A percentile compares a stretch with the other conserved stretches of the same genome.
These are phyloP conservation scores for Dysmachus trigonus DNA, from an alignment of 2,888 invertebrate species.

Conservation along the genomic window DNA sequence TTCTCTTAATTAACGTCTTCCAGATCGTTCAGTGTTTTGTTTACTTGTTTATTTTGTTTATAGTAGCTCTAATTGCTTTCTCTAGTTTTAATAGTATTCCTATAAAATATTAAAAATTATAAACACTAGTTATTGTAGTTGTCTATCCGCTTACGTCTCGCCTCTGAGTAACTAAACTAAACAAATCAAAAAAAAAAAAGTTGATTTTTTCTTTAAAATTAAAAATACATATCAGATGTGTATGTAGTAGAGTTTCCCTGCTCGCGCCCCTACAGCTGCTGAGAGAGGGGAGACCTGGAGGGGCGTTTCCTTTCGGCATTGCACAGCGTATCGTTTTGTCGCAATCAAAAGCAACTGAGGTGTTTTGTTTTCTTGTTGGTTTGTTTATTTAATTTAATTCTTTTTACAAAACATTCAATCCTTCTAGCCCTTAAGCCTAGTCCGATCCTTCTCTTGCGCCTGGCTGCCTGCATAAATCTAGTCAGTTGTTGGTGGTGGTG, in stretches of 20 bases:
- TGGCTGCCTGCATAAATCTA: neutral
- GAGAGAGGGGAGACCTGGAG: neutral
- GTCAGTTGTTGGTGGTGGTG: neutral
- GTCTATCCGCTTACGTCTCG: conserved; percentile 24
- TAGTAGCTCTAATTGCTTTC: neutral
- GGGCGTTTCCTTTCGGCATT: conserved; percentile 28
- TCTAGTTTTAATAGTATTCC: conserved; percentile 1
- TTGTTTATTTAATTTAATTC: conserved; percentile 15
- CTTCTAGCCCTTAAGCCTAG: conserved; percentile 34
- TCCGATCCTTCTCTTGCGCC: neutral
- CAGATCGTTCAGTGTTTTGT: neutral
- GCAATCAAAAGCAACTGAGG: neutral
- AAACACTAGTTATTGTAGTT: conserved; percentile 31
- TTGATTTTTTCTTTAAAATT: neutral
- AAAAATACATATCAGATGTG: conserved; percentile 25
- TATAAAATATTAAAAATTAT: conserved; percentile 13
- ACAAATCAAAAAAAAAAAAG: too few relatives aligned
- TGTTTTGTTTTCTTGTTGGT: conserved; percentile 22
- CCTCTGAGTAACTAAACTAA: conserved; percentile 32
- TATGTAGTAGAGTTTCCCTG: conserved; percentile 8
- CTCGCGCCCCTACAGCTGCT: neutral
- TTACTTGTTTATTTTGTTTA: neutral
- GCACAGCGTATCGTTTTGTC: neutral
- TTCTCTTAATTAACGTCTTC: conserved; percentile 18
- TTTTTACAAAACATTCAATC: conserved; percentile 10